phyloP scores from a whole-genome alignment of 2,797 vertebrate genomes.

The Gymnoscopelus braueri region DNA sequence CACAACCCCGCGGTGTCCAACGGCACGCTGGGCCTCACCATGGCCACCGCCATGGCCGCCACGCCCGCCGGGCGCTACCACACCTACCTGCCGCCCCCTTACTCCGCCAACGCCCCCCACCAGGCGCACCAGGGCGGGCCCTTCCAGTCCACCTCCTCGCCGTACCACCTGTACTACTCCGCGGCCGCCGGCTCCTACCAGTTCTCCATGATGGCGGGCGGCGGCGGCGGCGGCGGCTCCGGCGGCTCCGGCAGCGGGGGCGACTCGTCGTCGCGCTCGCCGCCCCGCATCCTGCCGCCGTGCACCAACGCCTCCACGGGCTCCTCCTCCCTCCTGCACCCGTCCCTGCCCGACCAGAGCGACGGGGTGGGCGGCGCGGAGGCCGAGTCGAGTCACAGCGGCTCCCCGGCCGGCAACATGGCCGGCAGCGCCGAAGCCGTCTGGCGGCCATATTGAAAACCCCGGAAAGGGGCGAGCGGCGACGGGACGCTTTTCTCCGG shows the following conservation, averaged over 20 bases:
- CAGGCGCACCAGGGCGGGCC: conserved; percentile 86
- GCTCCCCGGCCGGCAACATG: conserved; percentile 93
- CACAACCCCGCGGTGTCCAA: conserved; percentile 87
- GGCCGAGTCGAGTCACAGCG: conserved; percentile 97
- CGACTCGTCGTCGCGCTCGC: conserved; percentile 78
- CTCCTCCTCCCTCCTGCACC: conserved; percentile 92
- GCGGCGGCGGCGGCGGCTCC: conserved; percentile 63
- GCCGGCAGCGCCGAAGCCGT: conserved; percentile 88
- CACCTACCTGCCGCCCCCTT: conserved; percentile 95
- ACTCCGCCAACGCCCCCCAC: conserved; percentile 87
- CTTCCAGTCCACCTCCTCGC: conserved; percentile 88
- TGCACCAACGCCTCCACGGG: conserved; percentile 97
- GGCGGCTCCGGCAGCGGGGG: conserved; percentile 75
- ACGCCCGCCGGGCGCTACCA: no score
- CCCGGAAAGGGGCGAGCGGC: neutral
- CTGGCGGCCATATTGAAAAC: conserved; percentile 90
- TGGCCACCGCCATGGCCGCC: no score
- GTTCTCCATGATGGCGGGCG: conserved; percentile 94
- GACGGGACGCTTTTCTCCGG: no score
- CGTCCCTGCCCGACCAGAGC: conserved; percentile 91
- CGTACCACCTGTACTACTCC: conserved; percentile 97
- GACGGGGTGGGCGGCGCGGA: conserved; percentile 88
- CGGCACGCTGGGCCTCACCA: conserved; percentile 89
- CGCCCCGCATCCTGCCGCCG: conserved; percentile 92
- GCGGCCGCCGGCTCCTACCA: conserved; percentile 92